Conservation (phyloP, 23 tunicate species). For the Halocynthia aurantium region DNA sequence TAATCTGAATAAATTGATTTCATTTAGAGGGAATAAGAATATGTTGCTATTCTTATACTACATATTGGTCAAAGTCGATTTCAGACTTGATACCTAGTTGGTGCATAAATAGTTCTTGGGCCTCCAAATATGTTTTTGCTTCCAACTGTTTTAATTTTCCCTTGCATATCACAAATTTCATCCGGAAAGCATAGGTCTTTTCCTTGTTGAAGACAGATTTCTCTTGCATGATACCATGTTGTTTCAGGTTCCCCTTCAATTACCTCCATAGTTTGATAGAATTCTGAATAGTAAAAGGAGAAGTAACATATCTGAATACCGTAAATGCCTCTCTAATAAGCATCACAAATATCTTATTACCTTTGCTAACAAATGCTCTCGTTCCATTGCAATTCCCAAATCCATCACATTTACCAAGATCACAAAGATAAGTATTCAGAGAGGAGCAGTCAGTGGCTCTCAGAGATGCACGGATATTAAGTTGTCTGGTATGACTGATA, state of each 20-base stretch:
- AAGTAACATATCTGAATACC: no score
- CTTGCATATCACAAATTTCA: not conserved
- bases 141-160: no score
- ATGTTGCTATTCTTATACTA: no score
- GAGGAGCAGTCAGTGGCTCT: not conserved
- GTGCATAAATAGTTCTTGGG: no score
- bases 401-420: conserved; percentile 3
- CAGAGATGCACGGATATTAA: not conserved
- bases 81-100: no score
- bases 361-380: not conserved
- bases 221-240: conserved; percentile 6
- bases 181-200: not conserved
- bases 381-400: conserved; percentile 1
- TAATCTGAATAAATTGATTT: no score
- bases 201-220: not conserved
- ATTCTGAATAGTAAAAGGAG: not conserved
- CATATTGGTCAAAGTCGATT: no score
- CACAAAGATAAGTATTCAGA: not conserved
- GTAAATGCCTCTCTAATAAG: no score
- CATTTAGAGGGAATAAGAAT: no score
- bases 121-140: no score
- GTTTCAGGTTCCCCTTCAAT: not conserved
- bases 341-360: no score
- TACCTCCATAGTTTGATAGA: not conserved
- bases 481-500: no score